A percentile compares a stretch with the other conserved stretches of the same genome.
Evolutionary conservation across 2,797 vertebrate species (phyloP).

Genomic region (Pipistrellus pipistrellus): DNA sequence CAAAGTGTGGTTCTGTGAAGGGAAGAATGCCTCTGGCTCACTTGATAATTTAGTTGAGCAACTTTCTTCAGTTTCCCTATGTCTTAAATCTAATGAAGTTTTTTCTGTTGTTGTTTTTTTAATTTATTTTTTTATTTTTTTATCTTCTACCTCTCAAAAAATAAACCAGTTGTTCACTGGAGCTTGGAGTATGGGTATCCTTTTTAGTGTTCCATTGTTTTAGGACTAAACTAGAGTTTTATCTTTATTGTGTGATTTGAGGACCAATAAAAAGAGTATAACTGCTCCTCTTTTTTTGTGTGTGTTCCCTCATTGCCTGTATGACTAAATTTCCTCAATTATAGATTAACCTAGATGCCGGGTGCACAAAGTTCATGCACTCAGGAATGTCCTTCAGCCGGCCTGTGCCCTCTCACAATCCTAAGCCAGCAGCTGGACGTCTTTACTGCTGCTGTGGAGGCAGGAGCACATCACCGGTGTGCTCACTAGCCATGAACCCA

Average conservation of each 20-base stretch:
- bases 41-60: neutral
- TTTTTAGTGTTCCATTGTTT: neutral
- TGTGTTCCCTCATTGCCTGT: constrained; percentile 6
- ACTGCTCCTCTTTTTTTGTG: neutral
- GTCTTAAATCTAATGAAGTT: neutral
- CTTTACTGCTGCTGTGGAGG: too few species aligned
- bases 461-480: too few species aligned
- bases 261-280: neutral
- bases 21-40: neutral
- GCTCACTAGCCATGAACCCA: too few species aligned
- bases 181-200: neutral
- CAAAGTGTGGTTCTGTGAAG: neutral
- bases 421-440: too few species aligned
- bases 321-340: constrained; percentile 25
- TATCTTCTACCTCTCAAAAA: neutral
- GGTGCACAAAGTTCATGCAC: too few species aligned
- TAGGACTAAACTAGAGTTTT: neutral
- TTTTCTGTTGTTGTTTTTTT: neutral
- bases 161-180: neutral
- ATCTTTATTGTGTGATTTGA: neutral
- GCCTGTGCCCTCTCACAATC: too few species aligned
- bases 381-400: too few species aligned
- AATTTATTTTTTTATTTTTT: neutral
- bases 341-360: neutral
- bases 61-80: neutral